Evolutionary conservation across 2,888 invertebrate genomes (phyloP), one percentile per base, ranked within the genome.

Genomic region (Sylvicola cinctus): DNA sequence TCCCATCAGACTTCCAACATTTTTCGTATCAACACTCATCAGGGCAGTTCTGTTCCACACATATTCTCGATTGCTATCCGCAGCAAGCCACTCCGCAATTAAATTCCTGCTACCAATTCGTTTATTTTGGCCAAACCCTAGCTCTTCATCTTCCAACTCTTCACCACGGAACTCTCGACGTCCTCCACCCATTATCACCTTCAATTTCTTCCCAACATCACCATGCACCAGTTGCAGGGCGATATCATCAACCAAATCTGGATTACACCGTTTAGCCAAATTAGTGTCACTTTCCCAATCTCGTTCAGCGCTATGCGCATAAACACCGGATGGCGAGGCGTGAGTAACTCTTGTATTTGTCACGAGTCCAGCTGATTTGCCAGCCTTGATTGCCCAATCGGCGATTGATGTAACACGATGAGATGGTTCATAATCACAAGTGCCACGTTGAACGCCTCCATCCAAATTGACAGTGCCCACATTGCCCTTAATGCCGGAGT

Each of bases 401-500:
- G 75, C 66, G 14, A 81, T 65, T 0, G 78, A 78, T 8, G 63
- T 52, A 1, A 79, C 71, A 16, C 70, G 70, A 44, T 74, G 64
- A 1, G 52, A 49, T 1, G 57, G 55, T 87, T 0, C 81, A 0
- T 65, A 67, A 2, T 56, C 48, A 48, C 78, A 78, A 48, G 74
- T 68, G 1, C 65, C 63, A 2, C 64, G 54, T 31, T 50, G 51
- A 0, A 73, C 75, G 0, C 62, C 61, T 0, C 64, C 73, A 13
- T 68, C 69, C 1, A 79, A 63, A 1, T 80, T 79, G 14, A 79
- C 60, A 23, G 71, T 71, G 31, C 70, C 65, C 40, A 63, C 66
- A 51, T 81, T 83, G 12, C 67, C 73, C 57, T 85, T 85, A 1
- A 80, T 74, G 0, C 85, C 85, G 2, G 70, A 61, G 27, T 83